These are phyloP conservation scores for Sandelia bainsii DNA, from an alignment of 2,797 vertebrate genomes.

Conservation along the genomic window DNA sequence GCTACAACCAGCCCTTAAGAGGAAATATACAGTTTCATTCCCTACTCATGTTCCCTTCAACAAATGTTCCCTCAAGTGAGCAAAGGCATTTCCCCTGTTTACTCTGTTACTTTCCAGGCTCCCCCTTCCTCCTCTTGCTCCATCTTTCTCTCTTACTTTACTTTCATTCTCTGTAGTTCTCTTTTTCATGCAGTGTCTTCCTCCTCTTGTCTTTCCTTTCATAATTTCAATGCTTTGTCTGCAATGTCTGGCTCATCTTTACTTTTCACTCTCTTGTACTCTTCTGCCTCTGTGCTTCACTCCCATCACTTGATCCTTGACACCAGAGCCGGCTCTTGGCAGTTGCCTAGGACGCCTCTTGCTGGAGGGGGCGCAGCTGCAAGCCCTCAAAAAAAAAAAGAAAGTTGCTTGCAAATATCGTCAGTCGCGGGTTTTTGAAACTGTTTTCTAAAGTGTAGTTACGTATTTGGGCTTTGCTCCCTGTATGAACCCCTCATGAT, in stretches of 20 bases:
- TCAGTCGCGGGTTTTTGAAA: too few relatives aligned
- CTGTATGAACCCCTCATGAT: too few relatives aligned
- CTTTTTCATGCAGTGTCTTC: not conserved
- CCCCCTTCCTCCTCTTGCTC: not conserved
- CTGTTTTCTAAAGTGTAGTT: too few relatives aligned
- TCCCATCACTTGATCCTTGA: not conserved
- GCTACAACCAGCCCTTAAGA: slow-evolving; percentile 13
- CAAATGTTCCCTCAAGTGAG: slow-evolving; percentile 35
- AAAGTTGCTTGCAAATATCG: too few relatives aligned
- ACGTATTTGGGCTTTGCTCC: too few relatives aligned
- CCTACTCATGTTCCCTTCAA: slow-evolving; percentile 13
- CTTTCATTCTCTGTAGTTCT: not conserved
- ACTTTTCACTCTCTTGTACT: not conserved
- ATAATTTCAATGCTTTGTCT: not conserved
- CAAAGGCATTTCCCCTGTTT: slow-evolving; percentile 12
- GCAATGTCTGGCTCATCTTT: not conserved
- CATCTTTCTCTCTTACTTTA: not conserved
- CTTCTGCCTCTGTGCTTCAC: not conserved
- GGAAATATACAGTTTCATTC: slow-evolving; percentile 18
- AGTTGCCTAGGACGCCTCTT: too few relatives aligned
- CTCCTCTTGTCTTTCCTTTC: not conserved
- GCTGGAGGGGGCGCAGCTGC: too few relatives aligned
- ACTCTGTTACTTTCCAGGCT: not conserved
- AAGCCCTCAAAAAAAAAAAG: too few relatives aligned
- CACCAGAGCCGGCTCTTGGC: too few relatives aligned